A percentile compares a stretch with the other conserved stretches of the same genome.
These are phyloP conservation scores for Hypomecis punctinalis DNA, from an alignment of 2,888 invertebrate species.

Conservation along the genomic window DNA sequence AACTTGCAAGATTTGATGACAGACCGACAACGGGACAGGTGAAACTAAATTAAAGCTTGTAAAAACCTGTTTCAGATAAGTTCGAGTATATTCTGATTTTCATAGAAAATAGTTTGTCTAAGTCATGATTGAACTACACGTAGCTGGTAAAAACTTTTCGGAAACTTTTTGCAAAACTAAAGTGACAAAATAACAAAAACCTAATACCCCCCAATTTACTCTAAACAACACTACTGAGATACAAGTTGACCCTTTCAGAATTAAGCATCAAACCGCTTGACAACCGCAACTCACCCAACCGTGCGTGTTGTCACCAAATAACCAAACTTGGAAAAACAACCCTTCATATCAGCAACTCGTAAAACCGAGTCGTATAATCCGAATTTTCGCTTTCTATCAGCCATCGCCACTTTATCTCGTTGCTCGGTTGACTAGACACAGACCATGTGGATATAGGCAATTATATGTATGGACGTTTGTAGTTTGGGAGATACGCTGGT, in stretches of 20 bases:
- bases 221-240: background rate
- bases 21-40: no score
- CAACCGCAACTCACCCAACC: constrained; percentile 6
- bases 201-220: background rate
- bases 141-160: no score
- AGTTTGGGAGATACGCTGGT: constrained; percentile 2
- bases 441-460: constrained; percentile 44
- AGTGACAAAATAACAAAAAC: no score
- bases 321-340: constrained; percentile 36
- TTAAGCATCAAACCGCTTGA: background rate
- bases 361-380: constrained; percentile 42
- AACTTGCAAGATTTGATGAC: no score
- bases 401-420: constrained; percentile 44
- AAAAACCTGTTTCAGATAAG: no score
- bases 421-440: constrained; percentile 43
- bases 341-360: constrained; percentile 33
- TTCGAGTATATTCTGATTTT: no score
- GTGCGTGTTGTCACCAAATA: constrained; percentile 25
- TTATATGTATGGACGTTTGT: constrained; percentile 40
- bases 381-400: constrained; percentile 42
- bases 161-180: no score
- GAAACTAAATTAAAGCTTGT: no score
- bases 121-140: no score
- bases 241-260: background rate
- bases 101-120: no score